These are phyloP conservation scores for Clanis bilineata DNA, from an alignment of 2,888 invertebrate species.

Conservation along the genomic window DNA sequence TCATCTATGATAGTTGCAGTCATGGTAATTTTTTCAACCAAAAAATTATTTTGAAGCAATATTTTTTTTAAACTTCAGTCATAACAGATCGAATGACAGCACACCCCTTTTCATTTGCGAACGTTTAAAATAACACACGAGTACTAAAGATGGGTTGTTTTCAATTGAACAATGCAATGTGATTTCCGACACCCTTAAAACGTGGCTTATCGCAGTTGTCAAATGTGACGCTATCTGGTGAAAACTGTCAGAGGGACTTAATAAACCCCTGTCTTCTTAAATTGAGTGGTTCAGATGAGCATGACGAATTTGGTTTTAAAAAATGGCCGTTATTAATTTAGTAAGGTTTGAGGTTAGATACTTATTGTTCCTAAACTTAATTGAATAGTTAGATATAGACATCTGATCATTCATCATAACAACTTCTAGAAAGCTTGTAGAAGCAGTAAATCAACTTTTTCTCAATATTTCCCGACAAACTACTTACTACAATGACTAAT, in stretches of 20 bases:
- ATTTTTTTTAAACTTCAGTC: no score
- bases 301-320: neutral
- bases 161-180: slow-evolving; percentile 61
- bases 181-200: slow-evolving; percentile 60
- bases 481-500: no score
- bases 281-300: neutral
- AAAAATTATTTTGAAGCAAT: no score
- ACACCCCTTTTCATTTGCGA: neutral
- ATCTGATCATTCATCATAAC: no score
- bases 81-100: neutral
- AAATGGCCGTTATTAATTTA: neutral
- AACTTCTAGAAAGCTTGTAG: no score
- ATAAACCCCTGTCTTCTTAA: slow-evolving; percentile 41
- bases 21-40: no score
- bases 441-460: no score
- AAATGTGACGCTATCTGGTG: slow-evolving; percentile 67
- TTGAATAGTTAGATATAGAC: no score
- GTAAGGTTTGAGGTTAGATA: neutral
- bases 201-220: slow-evolving; percentile 72
- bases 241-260: slow-evolving; percentile 66
- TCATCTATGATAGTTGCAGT: no score
- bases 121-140: neutral
- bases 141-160: slow-evolving; percentile 23
- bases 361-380: no score
- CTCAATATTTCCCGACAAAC: no score